A percentile compares a stretch with the other conserved stretches of the same genome.
Evolutionary conservation across 1,140 invertebrate species (phyloP).

Genomic region (Achatina immaculata): DNA sequence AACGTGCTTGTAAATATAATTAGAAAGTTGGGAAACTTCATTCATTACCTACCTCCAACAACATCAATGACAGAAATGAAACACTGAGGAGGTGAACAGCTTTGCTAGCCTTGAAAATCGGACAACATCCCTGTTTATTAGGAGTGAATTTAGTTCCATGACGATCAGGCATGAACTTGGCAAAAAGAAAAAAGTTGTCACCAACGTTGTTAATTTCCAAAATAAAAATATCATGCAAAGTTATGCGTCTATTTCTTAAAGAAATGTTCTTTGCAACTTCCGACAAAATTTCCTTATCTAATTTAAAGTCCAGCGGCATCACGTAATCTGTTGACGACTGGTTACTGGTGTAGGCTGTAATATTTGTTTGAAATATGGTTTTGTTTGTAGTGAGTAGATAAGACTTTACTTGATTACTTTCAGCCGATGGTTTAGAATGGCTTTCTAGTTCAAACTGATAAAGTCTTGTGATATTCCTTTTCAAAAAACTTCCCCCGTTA

Average conservation of each 20-base stretch:
- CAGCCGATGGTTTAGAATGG: too few relatives aligned
- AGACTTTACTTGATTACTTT: too few relatives aligned
- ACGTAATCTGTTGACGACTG: too few relatives aligned
- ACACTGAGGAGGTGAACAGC: conserved; percentile 49
- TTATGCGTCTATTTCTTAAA: neutral
- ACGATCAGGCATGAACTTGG: conserved; percentile 43
- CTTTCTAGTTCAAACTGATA: too few relatives aligned
- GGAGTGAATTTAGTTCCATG: conserved; percentile 37
- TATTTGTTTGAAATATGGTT: too few relatives aligned
- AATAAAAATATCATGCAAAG: conserved; percentile 42
- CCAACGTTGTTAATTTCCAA: conserved; percentile 48
- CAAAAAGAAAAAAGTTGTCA: conserved; percentile 50
- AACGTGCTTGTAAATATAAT: too few relatives aligned
- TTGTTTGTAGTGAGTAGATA: too few relatives aligned
- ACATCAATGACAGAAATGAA: conserved; percentile 50
- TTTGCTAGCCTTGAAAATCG: conserved; percentile 47
- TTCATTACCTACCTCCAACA: conserved; percentile 50
- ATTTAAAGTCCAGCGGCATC: too few relatives aligned
- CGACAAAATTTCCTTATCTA: neutral
- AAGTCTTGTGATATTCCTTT: too few relatives aligned
- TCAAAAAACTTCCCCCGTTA: too few relatives aligned
- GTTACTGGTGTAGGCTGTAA: too few relatives aligned
- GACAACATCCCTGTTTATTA: conserved; percentile 42
- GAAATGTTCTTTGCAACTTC: neutral
- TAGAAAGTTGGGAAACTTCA: too few relatives aligned